Conservation (phyloP, 1,140 invertebrate species). For the Drosophila hydei region DNA sequence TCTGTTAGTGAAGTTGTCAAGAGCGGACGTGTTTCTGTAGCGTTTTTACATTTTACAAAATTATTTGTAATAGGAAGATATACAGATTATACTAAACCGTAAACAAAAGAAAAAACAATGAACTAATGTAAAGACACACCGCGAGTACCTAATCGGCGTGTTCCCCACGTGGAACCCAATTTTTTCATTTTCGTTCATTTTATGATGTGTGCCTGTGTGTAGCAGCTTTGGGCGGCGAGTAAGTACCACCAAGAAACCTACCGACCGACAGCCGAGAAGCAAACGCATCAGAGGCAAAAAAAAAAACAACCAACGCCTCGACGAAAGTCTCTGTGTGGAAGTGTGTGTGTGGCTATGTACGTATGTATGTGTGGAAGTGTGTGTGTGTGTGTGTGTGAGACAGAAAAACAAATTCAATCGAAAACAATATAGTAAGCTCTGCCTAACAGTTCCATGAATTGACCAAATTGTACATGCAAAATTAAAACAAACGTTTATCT, state of each 20-base stretch:
- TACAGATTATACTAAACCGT: slow-evolving; percentile 39
- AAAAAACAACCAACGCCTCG: slow-evolving; percentile 73
- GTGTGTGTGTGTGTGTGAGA: background rate
- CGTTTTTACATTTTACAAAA: slow-evolving; percentile 67
- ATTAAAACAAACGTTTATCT: slow-evolving; percentile 66
- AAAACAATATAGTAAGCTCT: slow-evolving; percentile 56
- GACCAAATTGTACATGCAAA: slow-evolving; percentile 70
- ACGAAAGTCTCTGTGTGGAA: slow-evolving; percentile 13
- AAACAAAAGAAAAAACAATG: slow-evolving; percentile 55
- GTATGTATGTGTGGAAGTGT: background rate
- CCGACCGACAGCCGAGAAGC: slow-evolving; percentile 34
- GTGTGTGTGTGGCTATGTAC: background rate
- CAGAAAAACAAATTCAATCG: slow-evolving; percentile 16
- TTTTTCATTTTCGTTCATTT: slow-evolving; percentile 72
- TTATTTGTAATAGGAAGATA: slow-evolving; percentile 69
- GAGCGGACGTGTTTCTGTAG: slow-evolving; percentile 62
- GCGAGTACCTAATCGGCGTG: slow-evolving; percentile 52
- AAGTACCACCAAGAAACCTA: slow-evolving; percentile 46
- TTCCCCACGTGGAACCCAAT: slow-evolving; percentile 72
- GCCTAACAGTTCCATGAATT: slow-evolving; percentile 56
- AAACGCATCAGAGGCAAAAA: slow-evolving; percentile 45
- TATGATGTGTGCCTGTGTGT: slow-evolving; percentile 62
- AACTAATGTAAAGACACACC: slow-evolving; percentile 70
- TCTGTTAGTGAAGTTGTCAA: slow-evolving; percentile 40
- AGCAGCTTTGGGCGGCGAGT: slow-evolving; percentile 55